These are phyloP conservation scores for Saxidomus purpurata DNA, from an alignment of 1,140 invertebrate genomes.

Conservation along the genomic window DNA sequence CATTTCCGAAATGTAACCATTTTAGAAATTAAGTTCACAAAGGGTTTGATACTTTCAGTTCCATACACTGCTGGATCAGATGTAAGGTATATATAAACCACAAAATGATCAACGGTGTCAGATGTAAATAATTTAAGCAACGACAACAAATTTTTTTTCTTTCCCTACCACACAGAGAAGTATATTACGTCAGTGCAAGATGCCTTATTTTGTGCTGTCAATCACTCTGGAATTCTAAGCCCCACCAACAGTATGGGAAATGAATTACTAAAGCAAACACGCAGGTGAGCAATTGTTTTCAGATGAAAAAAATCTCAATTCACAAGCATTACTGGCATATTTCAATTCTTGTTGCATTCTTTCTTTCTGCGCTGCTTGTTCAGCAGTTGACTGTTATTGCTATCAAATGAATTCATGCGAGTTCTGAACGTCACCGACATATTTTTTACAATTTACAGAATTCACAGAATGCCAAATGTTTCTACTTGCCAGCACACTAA, in stretches of 20 bases:
- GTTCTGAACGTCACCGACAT: background rate
- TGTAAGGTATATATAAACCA: too few species aligned
- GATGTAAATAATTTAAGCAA: background rate
- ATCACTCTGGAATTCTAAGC: constrained; percentile 18
- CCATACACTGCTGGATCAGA: too few species aligned
- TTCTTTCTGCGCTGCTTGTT: background rate
- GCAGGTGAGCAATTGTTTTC: constrained; percentile 41
- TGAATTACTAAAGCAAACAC: constrained; percentile 40
- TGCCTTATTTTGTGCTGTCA: constrained; percentile 35
- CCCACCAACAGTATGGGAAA: constrained; percentile 35
- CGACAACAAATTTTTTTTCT: background rate
- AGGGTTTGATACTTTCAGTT: too few species aligned
- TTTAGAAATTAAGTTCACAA: too few species aligned
- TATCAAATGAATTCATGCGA: constrained; percentile 3
- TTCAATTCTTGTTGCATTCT: constrained; percentile 35
- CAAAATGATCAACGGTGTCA: background rate
- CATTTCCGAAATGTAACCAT: too few species aligned
- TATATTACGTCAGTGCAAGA: constrained; percentile 13
- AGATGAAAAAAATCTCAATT: constrained; percentile 3
- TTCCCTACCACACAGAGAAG: background rate
- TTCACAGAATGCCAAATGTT: too few species aligned
- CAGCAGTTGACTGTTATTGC: background rate
- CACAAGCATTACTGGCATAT: constrained; percentile 34
- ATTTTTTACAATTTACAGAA: background rate
- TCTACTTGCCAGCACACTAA: too few species aligned